Evolutionary conservation across 2,888 invertebrate genomes (phyloP).

Genomic region (Nasonia oneida): DNA sequence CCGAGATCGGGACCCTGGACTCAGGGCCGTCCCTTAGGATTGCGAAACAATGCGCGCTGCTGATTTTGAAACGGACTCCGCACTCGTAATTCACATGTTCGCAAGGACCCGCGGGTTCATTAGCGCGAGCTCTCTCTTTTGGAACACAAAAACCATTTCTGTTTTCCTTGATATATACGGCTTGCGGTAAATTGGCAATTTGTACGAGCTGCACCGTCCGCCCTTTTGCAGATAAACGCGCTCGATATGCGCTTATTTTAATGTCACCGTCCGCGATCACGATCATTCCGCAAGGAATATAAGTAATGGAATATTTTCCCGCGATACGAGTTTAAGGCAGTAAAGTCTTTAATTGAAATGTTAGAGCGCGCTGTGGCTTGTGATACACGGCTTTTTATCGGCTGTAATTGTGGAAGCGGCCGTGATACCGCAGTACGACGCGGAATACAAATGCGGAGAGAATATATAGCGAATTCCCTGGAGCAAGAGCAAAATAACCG

Average conservation of each 20-base stretch:
- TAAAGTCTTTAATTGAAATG: background rate
- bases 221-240: conserved; percentile 2
- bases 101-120: background rate
- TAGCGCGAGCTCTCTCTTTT: background rate
- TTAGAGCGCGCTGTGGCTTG: too few species aligned
- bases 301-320: background rate
- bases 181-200: background rate
- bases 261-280: background rate
- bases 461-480: background rate
- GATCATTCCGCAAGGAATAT: background rate
- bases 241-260: background rate
- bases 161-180: background rate
- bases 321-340: background rate
- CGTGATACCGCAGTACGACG: background rate
- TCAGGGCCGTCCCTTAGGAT: background rate
- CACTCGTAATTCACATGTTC: background rate
- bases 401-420: background rate
- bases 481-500: background rate
- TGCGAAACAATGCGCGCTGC: background rate
- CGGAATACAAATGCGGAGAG: background rate
- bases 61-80: background rate
- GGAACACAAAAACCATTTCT: background rate
- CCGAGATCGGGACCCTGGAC: background rate
- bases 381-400: too few species aligned
- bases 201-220: background rate